Conservation (phyloP, 2,888 invertebrate genomes). For the Megaustenia siamemsis region DNA sequence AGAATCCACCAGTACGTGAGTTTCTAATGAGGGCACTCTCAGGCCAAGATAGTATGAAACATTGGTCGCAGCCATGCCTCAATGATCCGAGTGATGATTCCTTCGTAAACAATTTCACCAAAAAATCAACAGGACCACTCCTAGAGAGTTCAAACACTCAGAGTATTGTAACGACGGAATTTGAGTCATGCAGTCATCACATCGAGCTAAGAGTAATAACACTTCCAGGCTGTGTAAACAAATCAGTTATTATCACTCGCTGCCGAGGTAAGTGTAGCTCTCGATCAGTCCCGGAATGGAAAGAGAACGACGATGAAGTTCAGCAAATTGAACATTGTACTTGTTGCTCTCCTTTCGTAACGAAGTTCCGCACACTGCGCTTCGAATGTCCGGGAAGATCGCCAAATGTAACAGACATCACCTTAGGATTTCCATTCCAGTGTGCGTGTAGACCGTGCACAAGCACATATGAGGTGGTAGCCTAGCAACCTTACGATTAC, state of each 20-base stretch:
- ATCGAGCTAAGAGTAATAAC: constrained; percentile 35
- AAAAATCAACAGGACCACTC: background rate
- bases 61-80: background rate
- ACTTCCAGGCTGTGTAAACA: constrained; percentile 54
- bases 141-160: background rate
- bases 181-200: constrained; percentile 1
- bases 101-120: background rate
- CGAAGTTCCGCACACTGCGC: constrained; percentile 31
- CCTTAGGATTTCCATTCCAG: constrained; percentile 48
- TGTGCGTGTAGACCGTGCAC: constrained; percentile 63
- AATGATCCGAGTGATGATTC: background rate
- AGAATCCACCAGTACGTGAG: background rate
- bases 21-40: background rate
- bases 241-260: constrained; percentile 42
- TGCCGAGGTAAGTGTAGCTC: constrained; percentile 61
- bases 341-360: constrained; percentile 58
- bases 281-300: constrained; percentile 59
- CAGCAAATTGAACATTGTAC: constrained; percentile 58
- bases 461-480: constrained; percentile 47
- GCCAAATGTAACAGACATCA: background rate
- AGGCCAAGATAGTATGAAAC: background rate
- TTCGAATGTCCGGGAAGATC: constrained; percentile 54
- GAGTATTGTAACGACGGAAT: background rate
- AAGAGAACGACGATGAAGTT: constrained; percentile 51
- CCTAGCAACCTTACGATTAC: constrained; percentile 58